Evolutionary conservation across 2,888 invertebrate genomes (phyloP).

Genomic region (Oscheius myriophilus): DNA sequence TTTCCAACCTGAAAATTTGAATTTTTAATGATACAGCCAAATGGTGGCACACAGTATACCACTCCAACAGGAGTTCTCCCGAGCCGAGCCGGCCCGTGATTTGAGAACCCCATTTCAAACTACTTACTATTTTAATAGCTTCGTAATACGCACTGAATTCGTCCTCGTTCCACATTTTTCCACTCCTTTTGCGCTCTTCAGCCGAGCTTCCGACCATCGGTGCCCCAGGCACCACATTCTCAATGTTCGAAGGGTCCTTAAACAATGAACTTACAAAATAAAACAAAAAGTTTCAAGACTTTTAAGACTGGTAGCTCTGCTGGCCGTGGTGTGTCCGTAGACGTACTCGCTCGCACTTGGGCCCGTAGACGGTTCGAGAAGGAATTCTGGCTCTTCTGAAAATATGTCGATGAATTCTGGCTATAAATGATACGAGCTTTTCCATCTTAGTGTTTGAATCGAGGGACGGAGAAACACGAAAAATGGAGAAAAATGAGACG

Average conservation of each 20-base stretch:
- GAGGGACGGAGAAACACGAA: too few species aligned
- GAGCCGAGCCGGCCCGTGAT: too few species aligned
- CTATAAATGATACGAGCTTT: too few species aligned
- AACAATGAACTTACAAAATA: background rate
- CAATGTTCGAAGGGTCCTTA: background rate
- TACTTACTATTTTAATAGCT: conserved; percentile 39
- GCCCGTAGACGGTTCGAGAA: too few species aligned
- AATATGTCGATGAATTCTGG: too few species aligned
- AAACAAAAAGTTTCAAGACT: background rate
- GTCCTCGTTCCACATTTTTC: conserved; percentile 37
- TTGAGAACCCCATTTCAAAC: background rate
- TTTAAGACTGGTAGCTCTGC: background rate
- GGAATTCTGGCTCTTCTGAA: too few species aligned
- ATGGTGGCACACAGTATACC: too few species aligned
- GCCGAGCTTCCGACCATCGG: background rate
- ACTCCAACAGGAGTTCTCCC: background rate
- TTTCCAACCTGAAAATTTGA: conserved; percentile 56
- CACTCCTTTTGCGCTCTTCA: conserved; percentile 17
- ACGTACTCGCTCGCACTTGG: too few species aligned
- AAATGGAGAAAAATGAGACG: too few species aligned
- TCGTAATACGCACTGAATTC: conserved; percentile 44
- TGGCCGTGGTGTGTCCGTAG: too few species aligned
- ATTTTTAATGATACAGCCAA: background rate
- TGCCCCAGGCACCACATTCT: background rate
- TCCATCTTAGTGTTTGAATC: too few species aligned